Evolutionary conservation across 92 coral and sea anemone species (phyloP), one percentile per base, ranked within the genome.

Genomic region (Scolanthus callimorphus): DNA sequence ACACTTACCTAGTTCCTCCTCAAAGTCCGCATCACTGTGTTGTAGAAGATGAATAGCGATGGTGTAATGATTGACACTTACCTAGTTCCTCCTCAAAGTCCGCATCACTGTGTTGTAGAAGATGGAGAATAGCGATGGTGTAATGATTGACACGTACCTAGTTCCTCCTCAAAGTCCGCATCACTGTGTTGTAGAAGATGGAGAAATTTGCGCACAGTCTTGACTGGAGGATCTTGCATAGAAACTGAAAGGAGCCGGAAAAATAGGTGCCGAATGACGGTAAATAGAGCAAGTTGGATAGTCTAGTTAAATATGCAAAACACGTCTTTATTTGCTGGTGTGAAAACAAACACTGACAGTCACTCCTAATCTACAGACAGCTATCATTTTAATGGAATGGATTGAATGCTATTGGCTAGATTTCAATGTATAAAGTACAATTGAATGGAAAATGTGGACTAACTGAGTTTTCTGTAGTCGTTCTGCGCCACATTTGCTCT

Each of bases 31-130:
- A 49, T 88, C 96, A 51, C 96, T 92, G 73, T 92, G 96, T 31
- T 92, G 94, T 66, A 92, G 69, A 20, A 92, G 90, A 63, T 92
- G 96, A 56, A 92, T n/a, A n/a, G n/a, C n/a, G n/a, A n/a, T n/a
- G n/a, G n/a, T n/a, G n/a, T n/a, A n/a, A n/a, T n/a, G n/a, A n/a
- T n/a, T n/a, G n/a, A n/a, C n/a, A n/a, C n/a, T n/a, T n/a, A 92
- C 98, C 96, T 17, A 92, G 85, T 66, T 92, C 98, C 64, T 92
- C 98, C 22, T 84, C 96, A 70, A 92, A 92, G 59, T 92, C 98
- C 2, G 81, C 89, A 49, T 88, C 96, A 51, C 96, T 92, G 73
- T 92, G 96, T 31, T 92, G 94, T 66, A 92, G 69, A 20, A 92
- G 90, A 63, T 92, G 96, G 54, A 92, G 89, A 62, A 92, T n/a